Conservation (phyloP, 1,140 invertebrate species). For the Steinernema feltiae region DNA sequence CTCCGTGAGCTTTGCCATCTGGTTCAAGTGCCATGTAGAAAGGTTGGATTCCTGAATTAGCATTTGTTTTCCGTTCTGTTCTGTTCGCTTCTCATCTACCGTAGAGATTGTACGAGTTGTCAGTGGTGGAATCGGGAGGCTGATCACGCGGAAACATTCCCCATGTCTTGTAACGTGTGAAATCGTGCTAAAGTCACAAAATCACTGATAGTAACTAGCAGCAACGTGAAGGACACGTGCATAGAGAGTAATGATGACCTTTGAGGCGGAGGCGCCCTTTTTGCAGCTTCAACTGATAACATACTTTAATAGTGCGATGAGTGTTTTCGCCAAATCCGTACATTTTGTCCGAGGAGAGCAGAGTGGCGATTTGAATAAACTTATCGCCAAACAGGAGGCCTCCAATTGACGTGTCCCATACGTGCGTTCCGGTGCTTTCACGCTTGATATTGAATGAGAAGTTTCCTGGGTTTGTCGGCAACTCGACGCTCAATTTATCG, state of each 20-base stretch:
- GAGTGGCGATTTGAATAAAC: slow-evolving; percentile 59
- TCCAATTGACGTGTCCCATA: slow-evolving; percentile 48
- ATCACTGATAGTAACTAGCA: not conserved
- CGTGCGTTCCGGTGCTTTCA: slow-evolving; percentile 29
- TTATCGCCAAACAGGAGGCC: slow-evolving; percentile 56
- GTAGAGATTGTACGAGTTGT: slow-evolving; percentile 43
- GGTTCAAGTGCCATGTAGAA: slow-evolving; percentile 63
- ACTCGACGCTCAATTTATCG: slow-evolving; percentile 27
- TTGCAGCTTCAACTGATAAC: not conserved
- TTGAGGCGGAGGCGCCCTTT: too few relatives aligned
- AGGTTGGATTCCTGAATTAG: slow-evolving; percentile 60
- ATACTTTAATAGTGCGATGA: slow-evolving; percentile 56
- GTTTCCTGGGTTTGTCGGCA: slow-evolving; percentile 24
- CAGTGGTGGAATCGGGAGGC: slow-evolving; percentile 51
- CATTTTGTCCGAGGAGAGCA: slow-evolving; percentile 52
- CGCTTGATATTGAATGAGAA: slow-evolving; percentile 41
- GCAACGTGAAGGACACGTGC: not conserved
- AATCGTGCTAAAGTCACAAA: slow-evolving; percentile 47
- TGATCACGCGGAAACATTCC: slow-evolving; percentile 61
- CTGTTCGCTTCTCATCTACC: slow-evolving; percentile 27
- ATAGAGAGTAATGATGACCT: slow-evolving; percentile 48
- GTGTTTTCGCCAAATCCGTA: slow-evolving; percentile 61
- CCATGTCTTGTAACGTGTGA: slow-evolving; percentile 54
- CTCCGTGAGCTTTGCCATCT: slow-evolving; percentile 61
- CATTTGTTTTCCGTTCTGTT: slow-evolving; percentile 37